phyloP scores from a whole-genome alignment of 2,888 invertebrate species.

The Aporophyla nigra region DNA sequence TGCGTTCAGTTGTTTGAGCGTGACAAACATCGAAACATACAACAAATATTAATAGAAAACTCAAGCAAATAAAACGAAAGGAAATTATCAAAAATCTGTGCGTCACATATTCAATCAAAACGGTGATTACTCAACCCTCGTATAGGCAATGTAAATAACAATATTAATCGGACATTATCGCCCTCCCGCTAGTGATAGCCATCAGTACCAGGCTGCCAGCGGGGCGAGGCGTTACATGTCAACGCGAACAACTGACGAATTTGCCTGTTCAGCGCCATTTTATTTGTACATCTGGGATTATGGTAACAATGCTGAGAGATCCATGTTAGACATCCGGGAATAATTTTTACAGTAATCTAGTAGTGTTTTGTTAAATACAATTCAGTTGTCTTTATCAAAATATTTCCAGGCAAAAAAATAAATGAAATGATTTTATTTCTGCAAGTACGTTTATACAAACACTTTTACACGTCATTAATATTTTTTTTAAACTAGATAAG shows the following conservation, averaged over 20 bases:
- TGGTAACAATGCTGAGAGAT: background rate
- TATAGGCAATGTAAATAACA: constrained; percentile 42
- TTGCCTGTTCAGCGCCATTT: background rate
- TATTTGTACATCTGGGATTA: constrained; percentile 12
- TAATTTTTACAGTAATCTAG: background rate
- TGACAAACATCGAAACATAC: too few relatives aligned
- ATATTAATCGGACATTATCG: constrained; percentile 34
- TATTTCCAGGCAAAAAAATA: background rate
- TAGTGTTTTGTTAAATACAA: background rate
- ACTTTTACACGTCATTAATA: too few relatives aligned
- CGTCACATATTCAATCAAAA: constrained; percentile 11
- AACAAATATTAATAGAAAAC: background rate
- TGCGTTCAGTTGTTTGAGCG: too few relatives aligned
- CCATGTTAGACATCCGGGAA: background rate
- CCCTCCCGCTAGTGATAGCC: constrained; percentile 18
- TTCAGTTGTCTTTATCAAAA: background rate
- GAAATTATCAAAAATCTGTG: background rate
- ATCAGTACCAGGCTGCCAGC: constrained; percentile 20
- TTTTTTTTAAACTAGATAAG: too few relatives aligned
- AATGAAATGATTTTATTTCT: too few relatives aligned
- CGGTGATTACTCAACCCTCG: constrained; percentile 24
- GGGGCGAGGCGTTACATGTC: constrained; percentile 32
- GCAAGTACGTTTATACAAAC: too few relatives aligned
- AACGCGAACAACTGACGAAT: constrained; percentile 24
- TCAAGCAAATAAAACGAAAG: background rate